A percentile compares a stretch with the other conserved stretches of the same genome.
Evolutionary conservation across 2,888 invertebrate genomes (phyloP).

Genomic region (Meganola albula): DNA sequence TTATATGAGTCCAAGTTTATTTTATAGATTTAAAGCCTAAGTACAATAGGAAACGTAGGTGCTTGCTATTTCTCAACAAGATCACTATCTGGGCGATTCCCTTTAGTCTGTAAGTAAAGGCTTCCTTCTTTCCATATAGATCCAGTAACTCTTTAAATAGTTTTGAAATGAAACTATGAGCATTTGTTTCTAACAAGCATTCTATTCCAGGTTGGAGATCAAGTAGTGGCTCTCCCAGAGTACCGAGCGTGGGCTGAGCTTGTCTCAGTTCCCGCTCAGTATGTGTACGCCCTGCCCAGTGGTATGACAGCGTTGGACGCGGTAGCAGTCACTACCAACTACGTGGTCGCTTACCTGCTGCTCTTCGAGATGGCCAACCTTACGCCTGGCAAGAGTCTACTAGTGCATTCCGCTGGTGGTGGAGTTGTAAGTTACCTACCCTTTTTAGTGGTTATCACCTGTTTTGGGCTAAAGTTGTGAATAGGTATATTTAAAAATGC

Average conservation of each 20-base stretch:
- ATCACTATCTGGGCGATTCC: no score
- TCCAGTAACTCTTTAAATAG: no score
- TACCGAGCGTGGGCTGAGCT: constrained; percentile 92
- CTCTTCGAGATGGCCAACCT: constrained; percentile 90
- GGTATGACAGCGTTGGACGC: constrained; percentile 88
- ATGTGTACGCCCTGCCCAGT: constrained; percentile 86
- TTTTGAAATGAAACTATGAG: no score
- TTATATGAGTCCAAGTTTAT: no score
- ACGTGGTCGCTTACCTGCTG: constrained; percentile 89
- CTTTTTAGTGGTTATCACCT: no score
- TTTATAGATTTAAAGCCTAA: no score
- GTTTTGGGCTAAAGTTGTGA: no score
- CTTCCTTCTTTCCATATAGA: no score
- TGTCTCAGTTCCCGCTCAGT: constrained; percentile 87
- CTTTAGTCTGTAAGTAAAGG: no score
- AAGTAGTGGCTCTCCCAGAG: constrained; percentile 90
- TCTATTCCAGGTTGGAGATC: constrained; percentile 82
- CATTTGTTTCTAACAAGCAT: not conserved
- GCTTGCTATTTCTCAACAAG: no score
- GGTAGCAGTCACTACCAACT: constrained; percentile 90
- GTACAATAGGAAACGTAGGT: no score
- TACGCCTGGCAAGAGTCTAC: constrained; percentile 86
- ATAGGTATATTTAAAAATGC: no score
- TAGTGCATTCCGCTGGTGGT: constrained; percentile 91
- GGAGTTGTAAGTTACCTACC: constrained; percentile 94